Percentiles rank a stretch among this genome's conserved stretches.
These are phyloP conservation scores for Lymantria dispar DNA, from an alignment of 2,888 invertebrate genomes.

Conservation along the genomic window DNA sequence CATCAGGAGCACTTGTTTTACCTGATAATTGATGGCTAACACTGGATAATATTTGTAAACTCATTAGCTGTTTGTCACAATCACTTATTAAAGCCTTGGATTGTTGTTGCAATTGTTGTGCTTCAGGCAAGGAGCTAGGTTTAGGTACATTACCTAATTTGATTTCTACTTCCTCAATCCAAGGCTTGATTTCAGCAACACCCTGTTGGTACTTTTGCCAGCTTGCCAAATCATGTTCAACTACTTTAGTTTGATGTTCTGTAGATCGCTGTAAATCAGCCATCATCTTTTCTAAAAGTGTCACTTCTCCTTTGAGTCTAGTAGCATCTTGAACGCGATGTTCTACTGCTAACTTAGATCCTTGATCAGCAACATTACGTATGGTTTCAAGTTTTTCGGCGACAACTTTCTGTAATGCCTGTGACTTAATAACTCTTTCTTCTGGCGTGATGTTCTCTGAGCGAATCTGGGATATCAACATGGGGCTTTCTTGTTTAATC, in stretches of 20 bases:
- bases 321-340: constrained; percentile 87
- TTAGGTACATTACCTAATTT: constrained; percentile 88
- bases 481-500: constrained; percentile 90
- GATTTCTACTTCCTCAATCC: constrained; percentile 94
- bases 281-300: constrained; percentile 88
- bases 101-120: constrained; percentile 88
- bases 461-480: constrained; percentile 87
- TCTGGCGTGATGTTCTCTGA: constrained; percentile 91
- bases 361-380: constrained; percentile 88
- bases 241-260: constrained; percentile 88
- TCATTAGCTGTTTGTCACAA: constrained; percentile 88
- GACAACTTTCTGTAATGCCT: constrained; percentile 88
- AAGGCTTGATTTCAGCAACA: constrained; percentile 91
- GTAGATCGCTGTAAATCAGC: constrained; percentile 89
- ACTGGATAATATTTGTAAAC: constrained; percentile 87
- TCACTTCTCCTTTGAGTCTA: constrained; percentile 88
- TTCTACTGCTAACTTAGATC: constrained; percentile 86
- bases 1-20: constrained; percentile 90
- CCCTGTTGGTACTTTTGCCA: constrained; percentile 93
- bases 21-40: constrained; percentile 89
- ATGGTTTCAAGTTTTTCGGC: constrained; percentile 88
- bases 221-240: constrained; percentile 89
- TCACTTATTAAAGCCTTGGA: constrained; percentile 89
- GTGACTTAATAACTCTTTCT: constrained; percentile 89
- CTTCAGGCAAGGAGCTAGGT: constrained; percentile 90